A percentile compares a stretch with the other conserved stretches of the same genome.
Conservation (phyloP, 2,113 vertebrate genomes). For the Murina feae region DNA sequence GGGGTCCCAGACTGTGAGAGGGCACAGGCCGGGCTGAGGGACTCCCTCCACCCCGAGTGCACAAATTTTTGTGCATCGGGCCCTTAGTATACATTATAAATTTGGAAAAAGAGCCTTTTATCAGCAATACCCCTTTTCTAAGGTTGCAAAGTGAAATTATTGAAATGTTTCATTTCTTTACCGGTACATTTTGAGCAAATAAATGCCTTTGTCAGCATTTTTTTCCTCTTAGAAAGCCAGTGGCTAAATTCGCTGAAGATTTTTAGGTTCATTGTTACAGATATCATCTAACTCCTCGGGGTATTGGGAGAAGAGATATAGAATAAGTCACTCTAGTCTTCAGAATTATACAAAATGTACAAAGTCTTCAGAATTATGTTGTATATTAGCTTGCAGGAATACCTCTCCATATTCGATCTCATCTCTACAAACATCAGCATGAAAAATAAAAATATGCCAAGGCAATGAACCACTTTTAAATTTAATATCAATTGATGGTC, state of each 20-base stretch:
- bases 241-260: conserved; percentile 4
- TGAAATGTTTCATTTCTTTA: background rate
- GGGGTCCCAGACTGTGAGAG: no score
- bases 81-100: background rate
- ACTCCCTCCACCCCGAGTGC: no score
- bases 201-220: conserved; percentile 1
- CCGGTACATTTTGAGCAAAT: conserved; percentile 8
- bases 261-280: background rate
- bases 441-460: background rate
- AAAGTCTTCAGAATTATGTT: background rate
- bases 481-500: background rate
- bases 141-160: background rate
- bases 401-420: background rate
- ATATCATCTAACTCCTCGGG: background rate
- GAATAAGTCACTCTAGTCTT: background rate
- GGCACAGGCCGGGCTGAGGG: no score
- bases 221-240: background rate
- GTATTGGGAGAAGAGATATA: background rate
- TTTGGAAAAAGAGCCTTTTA: background rate
- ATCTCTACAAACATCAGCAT: background rate
- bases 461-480: background rate
- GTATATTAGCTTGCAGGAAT: background rate
- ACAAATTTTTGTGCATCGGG: no score
- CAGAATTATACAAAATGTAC: background rate
- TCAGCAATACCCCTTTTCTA: background rate